Percentiles rank a stretch among this genome's conserved stretches.
Conservation (phyloP, 64 coral and sea anemone species). For the Astreopora myriophthalma region DNA sequence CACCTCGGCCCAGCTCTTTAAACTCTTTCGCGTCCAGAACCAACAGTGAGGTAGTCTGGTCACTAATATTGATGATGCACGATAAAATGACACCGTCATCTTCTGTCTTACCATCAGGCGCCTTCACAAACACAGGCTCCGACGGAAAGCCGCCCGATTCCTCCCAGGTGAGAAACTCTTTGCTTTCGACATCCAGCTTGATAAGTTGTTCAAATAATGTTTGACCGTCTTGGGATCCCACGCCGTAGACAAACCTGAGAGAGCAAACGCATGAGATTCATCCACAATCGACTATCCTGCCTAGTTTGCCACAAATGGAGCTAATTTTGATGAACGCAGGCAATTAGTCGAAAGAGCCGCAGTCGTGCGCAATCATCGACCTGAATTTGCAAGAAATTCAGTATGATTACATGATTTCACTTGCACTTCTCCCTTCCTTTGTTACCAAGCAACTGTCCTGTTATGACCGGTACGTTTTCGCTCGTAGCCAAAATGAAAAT, state of each 20-base stretch:
- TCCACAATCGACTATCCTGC: too few species aligned
- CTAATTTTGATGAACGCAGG: too few species aligned
- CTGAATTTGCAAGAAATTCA: too few species aligned
- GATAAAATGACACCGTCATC: conserved; percentile 90
- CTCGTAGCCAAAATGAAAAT: too few species aligned
- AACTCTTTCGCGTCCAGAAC: conserved; percentile 81
- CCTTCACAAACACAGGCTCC: conserved; percentile 85
- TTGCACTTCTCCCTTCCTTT: too few species aligned
- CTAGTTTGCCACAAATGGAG: too few species aligned
- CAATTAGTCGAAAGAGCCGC: too few species aligned
- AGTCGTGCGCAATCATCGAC: too few species aligned
- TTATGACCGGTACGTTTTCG: too few species aligned
- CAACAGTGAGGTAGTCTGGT: conserved; percentile 70
- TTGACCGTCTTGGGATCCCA: not conserved
- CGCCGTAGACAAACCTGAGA: conserved; percentile 70
- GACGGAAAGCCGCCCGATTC: conserved; percentile 59
- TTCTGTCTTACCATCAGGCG: conserved; percentile 61
- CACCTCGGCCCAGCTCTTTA: conserved; percentile 71
- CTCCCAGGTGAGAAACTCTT: conserved; percentile 61
- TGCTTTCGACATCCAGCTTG: conserved; percentile 74
- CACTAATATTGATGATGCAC: conserved; percentile 66
- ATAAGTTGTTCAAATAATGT: conserved; percentile 29
- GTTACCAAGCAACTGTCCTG: too few species aligned
- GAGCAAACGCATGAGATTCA: not conserved
- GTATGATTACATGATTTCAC: too few species aligned